Conservation (phyloP, 2,888 invertebrate species). For the Plemyria rubiginata region DNA sequence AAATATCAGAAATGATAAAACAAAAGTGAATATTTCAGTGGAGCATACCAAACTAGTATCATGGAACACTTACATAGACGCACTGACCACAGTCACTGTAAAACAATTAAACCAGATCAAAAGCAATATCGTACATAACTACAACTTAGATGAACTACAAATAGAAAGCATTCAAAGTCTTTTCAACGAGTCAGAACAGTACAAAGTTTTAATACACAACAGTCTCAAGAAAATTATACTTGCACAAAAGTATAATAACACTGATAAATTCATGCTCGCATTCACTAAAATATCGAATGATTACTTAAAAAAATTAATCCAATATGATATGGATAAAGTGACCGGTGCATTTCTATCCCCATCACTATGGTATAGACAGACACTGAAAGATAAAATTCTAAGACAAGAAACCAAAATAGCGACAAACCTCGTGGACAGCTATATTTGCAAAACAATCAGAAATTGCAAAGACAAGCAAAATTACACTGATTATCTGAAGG, state of each 20-base stretch:
- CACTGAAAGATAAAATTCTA: constrained; percentile 29
- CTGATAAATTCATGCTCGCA: constrained; percentile 22
- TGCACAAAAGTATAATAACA: constrained; percentile 16
- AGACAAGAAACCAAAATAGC: constrained; percentile 32
- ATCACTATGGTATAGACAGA: constrained; percentile 27
- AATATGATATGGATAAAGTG: constrained; percentile 21
- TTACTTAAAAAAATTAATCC: constrained; percentile 17
- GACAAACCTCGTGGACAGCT: constrained; percentile 8
- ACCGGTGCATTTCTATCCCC: constrained; percentile 1
- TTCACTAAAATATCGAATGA: constrained; percentile 19
- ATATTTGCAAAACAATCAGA: constrained; percentile 18
- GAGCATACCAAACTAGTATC: constrained; percentile 1
- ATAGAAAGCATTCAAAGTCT: constrained; percentile 14
- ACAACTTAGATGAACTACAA: constrained; percentile 22
- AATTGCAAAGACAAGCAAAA: constrained; percentile 16
- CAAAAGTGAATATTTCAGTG: constrained; percentile 24
- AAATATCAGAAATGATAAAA: constrained; percentile 7
- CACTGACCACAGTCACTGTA: constrained; percentile 5
- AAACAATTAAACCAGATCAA: constrained; percentile 19
- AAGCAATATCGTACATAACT: constrained; percentile 20
- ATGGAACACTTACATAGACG: constrained; percentile 19
- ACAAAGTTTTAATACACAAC: constrained; percentile 6
- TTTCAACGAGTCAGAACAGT: constrained; percentile 17
- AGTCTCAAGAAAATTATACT: constrained; percentile 17
- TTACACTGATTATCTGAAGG: constrained; percentile 26